Base-by-base conservation (phyloP, 2,888 invertebrate species). In the Drosophila barbarae region DNA sequence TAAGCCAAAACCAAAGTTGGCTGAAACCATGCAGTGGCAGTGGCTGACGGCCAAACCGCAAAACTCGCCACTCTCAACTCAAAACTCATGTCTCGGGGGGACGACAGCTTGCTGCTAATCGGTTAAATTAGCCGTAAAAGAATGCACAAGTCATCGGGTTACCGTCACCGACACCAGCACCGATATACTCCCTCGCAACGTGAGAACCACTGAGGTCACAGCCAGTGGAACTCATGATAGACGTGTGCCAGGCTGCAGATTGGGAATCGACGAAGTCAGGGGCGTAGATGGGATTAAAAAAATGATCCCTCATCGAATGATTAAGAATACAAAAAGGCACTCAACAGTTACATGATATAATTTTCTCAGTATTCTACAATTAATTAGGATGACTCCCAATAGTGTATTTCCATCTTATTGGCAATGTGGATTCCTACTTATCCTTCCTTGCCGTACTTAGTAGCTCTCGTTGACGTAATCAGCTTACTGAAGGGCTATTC, bases 71-170 rank as follows among this genome's bases (percentile, higher is more conserved):
- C 18, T 18, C 18, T 18, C 1, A 18, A 26, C 49, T 39, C 18
- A 30, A 30, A 39, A 32, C 49, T 28, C 69, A 57, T 54, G 50
- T 52, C 61, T 54, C 50, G 41, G 41, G 66, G 30, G 32, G 46
- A 47, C 46, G 32, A 69, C 76, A 72, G 71, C 59, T 69, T 73
- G 79, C 77, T 73, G 79, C 77, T 85, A 85, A 85, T 84, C 84
- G 84, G 83, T 84, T 85, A 84, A 84, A 84, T 84, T 84, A 84
- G 83, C 81, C 84, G 57, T 84, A 67, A 85, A 84, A 81, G 81
- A 80, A 82, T 83, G 70, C 71, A 74, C 69, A 70, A 71, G 68
- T 63, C 64, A 76, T 80, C 79, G 71, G 69, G 74, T 84, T 84
- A 71, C 84, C 46, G 32, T 32, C 39, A 60, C 42, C 41, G 30